Conservation (phyloP, 1,140 invertebrate genomes). For the Fopius arisanus region DNA sequence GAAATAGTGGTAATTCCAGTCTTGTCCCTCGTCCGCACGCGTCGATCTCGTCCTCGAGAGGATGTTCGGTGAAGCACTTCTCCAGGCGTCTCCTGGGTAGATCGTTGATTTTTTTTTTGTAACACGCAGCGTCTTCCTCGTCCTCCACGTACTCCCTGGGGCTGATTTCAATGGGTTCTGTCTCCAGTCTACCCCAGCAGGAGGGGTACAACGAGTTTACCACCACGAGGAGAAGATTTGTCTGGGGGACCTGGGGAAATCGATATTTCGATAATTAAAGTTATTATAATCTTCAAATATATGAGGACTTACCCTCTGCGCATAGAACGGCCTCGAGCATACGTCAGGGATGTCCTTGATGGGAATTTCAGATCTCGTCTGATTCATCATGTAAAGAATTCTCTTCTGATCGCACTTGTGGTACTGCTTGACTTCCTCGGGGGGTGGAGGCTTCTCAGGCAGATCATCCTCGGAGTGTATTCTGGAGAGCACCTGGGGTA, state of each 20-base stretch:
- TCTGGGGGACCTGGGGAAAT: conserved; percentile 73
- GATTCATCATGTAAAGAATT: conserved; percentile 73
- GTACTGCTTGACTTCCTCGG: conserved; percentile 51
- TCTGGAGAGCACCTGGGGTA: conserved; percentile 50
- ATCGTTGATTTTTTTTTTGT: conserved; percentile 76
- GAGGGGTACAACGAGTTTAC: conserved; percentile 66
- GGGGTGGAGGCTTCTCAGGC: conserved; percentile 55
- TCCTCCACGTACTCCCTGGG: conserved; percentile 59
- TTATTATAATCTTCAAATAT: conserved; percentile 24
- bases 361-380: conserved; percentile 56
- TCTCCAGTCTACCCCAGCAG: conserved; percentile 53
- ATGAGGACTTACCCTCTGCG: conserved; percentile 48
- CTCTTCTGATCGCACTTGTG: conserved; percentile 73
- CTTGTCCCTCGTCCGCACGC: conserved; percentile 58
- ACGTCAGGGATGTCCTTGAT: conserved; percentile 46
- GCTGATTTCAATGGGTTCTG: conserved; percentile 48
- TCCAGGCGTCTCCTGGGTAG: conserved; percentile 72
- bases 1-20: conserved; percentile 35
- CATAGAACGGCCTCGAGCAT: conserved; percentile 55
- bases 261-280: not conserved
- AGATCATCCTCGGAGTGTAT: conserved; percentile 49
- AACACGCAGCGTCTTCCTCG: conserved; percentile 69
- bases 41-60: conserved; percentile 67
- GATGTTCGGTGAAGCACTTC: conserved; percentile 79
- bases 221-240: conserved; percentile 83